Evolutionary conservation across 2,113 vertebrate genomes (phyloP), one percentile per base, ranked within the genome.

Genomic region (Phalacrocorax brasilianus): DNA sequence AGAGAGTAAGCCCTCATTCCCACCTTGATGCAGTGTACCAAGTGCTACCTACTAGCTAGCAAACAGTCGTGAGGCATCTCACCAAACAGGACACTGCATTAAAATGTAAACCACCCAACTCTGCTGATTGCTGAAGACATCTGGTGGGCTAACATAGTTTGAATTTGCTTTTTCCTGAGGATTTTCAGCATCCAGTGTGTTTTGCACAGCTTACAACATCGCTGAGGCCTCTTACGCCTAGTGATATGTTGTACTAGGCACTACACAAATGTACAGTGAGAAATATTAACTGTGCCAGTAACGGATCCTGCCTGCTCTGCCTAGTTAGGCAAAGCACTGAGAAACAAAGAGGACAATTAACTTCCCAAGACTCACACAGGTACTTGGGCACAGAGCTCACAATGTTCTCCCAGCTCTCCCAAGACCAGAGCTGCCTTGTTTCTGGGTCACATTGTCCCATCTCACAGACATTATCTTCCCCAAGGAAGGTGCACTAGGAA

Each of bases 391-490:
- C 71, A 88, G 56, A 86, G 88, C 15, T 80, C 91, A 74, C 59
- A 67, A 12, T 72, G 79, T 87, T 93, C 95, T 83, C 63, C 62
- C 67, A 77, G 42, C 40, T 70, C 44, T 89, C 62, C 45, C 44
- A 85, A 80, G 44, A 83, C 28, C 53, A 56, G 27, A 88, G 49
- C 66, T 72, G 87, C 87, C 53, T 84, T 61, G 19, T 89, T 96
- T 94, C 92, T 96, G 82, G 95, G 93, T 91, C 93, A 95, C 65
- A 16, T 0, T 86, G 92, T 92, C 65, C 82, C 40, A 84, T 72
- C 68, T 92, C 76, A 52, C 33, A 93, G 49, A 66, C 59, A 93
- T 88, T 61, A 63, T 47, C 73, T 75, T 52, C 49, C 61, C 33
- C 52, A 35, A 56, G 68, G 47, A 91, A 92, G 61, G 72, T 0